Evolutionary conservation across 2,888 invertebrate genomes (phyloP), one percentile per base, ranked within the genome.

Genomic region (Andrena flavipes): DNA sequence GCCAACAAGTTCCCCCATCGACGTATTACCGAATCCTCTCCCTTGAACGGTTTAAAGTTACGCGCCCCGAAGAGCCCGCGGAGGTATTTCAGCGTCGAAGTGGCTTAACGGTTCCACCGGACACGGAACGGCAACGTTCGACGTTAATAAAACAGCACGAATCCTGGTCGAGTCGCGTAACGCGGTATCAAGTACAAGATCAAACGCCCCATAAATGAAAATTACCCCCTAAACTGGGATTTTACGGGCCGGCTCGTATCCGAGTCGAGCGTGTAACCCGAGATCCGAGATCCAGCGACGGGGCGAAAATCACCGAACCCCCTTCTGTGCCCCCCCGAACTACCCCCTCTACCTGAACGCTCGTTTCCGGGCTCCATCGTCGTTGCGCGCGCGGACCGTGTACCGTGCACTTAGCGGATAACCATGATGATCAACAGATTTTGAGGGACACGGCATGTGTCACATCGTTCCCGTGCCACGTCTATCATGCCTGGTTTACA

Each of bases 381-480:
- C 71, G 67, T 48, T 42, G 48, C 63, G 13, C 23, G 77, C 30
- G 10, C 42, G 42, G 42, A 49, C 56, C 72, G 30, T 79, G 80
- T 80, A 78, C 42, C 62, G 23, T 23, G 49, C 79, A 79, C 80
- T 78, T 80, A 68, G 80, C 79, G 80, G 80, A 80, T 72, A 80
- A 80, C 80, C 80, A 63, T 79, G 80, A 80, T 23, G 80, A 63
- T 78, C 80, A 68, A 51, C 80, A 78, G 80, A 80, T 80, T 78
- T 80, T 35, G 72, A 59, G 72, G 35, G 49, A 79, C 80, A 80
- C 30, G 67, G 79, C 80, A 26, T 23, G 62, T 68, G 80, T 80
- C 72, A 56, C 26, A 10, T 49, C 23, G 30, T 13, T 10, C n/a
- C 35, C 1, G 13, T 3, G 16, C 48, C 2, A 33, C 72, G 80